Evolutionary conservation across 1,140 invertebrate species (phyloP).

Genomic region (Cyrtorhinus lividipennis): DNA sequence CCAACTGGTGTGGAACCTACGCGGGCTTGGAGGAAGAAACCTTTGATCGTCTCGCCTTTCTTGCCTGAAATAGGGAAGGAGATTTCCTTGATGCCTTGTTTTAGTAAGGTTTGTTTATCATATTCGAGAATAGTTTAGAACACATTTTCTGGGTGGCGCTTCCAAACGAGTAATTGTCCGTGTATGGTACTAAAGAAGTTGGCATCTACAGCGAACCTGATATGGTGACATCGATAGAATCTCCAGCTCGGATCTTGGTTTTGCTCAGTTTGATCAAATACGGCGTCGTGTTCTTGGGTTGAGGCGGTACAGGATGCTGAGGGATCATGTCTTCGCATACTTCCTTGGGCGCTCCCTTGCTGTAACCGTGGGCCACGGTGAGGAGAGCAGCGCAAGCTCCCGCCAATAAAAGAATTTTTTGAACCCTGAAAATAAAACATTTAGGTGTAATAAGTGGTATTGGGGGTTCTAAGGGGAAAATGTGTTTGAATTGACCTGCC

Average conservation of each 20-base stretch:
- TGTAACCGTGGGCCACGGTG: slow-evolving; percentile 4
- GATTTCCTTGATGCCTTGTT: too few species aligned
- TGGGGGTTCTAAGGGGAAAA: too few species aligned
- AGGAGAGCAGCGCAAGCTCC: background rate
- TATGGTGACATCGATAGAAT: slow-evolving; percentile 31
- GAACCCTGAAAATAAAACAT: too few species aligned
- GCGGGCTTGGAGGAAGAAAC: slow-evolving; percentile 37
- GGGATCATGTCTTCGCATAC: slow-evolving; percentile 37
- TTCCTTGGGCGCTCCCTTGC: slow-evolving; percentile 32
- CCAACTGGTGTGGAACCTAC: slow-evolving; percentile 33
- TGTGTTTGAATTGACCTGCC: too few species aligned
- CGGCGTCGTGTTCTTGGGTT: slow-evolving; percentile 29
- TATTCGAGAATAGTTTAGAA: too few species aligned
- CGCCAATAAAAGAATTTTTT: slow-evolving; percentile 4
- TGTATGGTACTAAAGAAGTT: too few species aligned
- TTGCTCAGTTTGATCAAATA: slow-evolving; percentile 34
- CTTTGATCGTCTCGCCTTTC: slow-evolving; percentile 32
- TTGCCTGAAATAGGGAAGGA: background rate
- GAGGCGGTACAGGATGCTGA: slow-evolving; percentile 32
- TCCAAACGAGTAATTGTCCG: too few species aligned
- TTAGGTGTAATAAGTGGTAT: too few species aligned
- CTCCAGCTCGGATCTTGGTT: slow-evolving; percentile 30
- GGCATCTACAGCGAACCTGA: slow-evolving; percentile 30
- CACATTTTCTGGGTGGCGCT: too few species aligned
- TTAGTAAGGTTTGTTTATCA: too few species aligned